These are phyloP conservation scores for Catocala sponsa DNA, from an alignment of 2,888 invertebrate genomes.

Conservation along the genomic window DNA sequence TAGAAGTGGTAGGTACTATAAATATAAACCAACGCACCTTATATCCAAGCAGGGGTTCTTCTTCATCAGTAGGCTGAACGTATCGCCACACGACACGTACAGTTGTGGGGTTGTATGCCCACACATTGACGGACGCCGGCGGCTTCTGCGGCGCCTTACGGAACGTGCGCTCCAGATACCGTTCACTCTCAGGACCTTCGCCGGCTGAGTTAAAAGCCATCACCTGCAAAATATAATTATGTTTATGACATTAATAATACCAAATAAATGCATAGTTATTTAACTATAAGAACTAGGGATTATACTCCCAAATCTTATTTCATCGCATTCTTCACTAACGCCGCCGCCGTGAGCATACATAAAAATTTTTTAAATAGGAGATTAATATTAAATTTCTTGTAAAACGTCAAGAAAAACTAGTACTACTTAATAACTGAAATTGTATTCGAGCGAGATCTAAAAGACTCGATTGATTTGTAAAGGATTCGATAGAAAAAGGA, in stretches of 20 bases:
- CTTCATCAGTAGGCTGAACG: conserved; percentile 95
- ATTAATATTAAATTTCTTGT: no score
- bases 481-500: no score
- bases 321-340: no score
- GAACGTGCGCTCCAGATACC: conserved; percentile 95
- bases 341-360: no score
- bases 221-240: conserved; percentile 76
- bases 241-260: background rate
- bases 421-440: no score
- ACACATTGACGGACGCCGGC: conserved; percentile 96
- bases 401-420: no score
- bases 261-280: background rate
- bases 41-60: conserved; percentile 97
- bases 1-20: no score
- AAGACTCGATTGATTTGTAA: no score
- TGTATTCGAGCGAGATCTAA: no score
- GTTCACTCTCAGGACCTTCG: conserved; percentile 98
- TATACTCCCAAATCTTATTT: no score
- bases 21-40: conserved; percentile 88
- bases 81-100: conserved; percentile 97
- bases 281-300: background rate
- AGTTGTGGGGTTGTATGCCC: conserved; percentile 94
- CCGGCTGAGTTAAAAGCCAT: conserved; percentile 99
- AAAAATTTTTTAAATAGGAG: no score
- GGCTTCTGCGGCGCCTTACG: conserved; percentile 98